Percentiles rank a stretch among this genome's conserved stretches.
Conservation (phyloP, 1,140 invertebrate species). For the Potamilus streckersoni region DNA sequence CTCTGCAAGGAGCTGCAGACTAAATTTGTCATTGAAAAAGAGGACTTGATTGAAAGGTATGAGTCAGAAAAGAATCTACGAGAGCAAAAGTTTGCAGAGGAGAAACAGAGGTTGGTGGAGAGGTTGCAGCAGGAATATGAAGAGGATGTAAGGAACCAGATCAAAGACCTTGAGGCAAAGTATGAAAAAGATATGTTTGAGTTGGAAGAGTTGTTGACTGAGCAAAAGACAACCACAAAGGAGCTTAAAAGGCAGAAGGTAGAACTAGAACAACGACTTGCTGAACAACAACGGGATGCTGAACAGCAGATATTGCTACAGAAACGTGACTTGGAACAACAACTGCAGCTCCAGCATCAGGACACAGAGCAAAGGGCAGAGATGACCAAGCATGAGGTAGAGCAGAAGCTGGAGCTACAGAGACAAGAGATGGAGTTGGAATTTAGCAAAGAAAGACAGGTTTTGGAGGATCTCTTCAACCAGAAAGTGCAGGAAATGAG, state of each 20-base stretch:
- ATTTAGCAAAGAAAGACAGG: conserved; percentile 30
- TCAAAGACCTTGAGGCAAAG: conserved; percentile 17
- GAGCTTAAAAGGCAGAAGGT: conserved; percentile 25
- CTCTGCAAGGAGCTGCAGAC: conserved; percentile 40
- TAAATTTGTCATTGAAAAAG: conserved; percentile 41
- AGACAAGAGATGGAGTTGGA: conserved; percentile 31
- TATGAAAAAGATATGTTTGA: conserved; percentile 18
- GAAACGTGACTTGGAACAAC: conserved; percentile 7
- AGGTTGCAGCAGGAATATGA: conserved; percentile 29
- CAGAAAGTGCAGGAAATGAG: conserved; percentile 23
- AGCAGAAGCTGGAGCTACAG: conserved; percentile 33
- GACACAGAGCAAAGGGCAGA: conserved; percentile 8
- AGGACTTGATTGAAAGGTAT: conserved; percentile 40
- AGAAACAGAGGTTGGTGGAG: conserved; percentile 26
- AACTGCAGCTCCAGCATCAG: not conserved
- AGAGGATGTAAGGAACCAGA: conserved; percentile 14
- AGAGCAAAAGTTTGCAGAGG: conserved; percentile 28
- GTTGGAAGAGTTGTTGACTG: conserved; percentile 25
- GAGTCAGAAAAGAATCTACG: conserved; percentile 40
- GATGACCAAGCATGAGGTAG: conserved; percentile 15
- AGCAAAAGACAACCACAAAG: conserved; percentile 16
- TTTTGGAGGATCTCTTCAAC: conserved; percentile 23
- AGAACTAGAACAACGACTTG: not conserved
- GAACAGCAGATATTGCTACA: conserved; percentile 6
- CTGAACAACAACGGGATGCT: not conserved